phyloP scores from a whole-genome alignment of 2,888 invertebrate species.

The Stomorhina lunata region DNA sequence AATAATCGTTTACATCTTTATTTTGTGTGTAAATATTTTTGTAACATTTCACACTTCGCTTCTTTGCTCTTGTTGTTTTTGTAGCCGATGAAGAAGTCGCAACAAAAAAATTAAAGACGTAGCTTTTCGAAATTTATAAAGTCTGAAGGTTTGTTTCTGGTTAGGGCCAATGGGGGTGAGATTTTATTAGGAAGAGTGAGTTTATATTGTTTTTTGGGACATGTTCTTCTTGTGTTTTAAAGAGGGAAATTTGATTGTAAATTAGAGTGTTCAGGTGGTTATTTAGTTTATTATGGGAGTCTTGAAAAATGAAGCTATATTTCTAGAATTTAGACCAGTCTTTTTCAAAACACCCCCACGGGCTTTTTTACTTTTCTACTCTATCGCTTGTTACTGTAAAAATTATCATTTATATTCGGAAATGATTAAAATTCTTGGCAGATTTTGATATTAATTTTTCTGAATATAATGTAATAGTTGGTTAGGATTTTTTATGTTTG shows the following conservation, averaged over 20 bases:
- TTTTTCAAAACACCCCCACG: too few species aligned
- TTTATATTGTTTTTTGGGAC: not conserved
- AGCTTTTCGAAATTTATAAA: conserved; percentile 45
- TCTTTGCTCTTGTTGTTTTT: conserved; percentile 54
- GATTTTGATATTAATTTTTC: too few species aligned
- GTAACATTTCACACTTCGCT: conserved; percentile 71
- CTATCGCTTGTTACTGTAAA: too few species aligned
- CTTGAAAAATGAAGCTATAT: not conserved
- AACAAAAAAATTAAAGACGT: conserved; percentile 26
- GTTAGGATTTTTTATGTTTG: too few species aligned
- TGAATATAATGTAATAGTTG: too few species aligned
- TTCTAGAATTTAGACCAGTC: not conserved
- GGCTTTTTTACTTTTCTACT: too few species aligned
- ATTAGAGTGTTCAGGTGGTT: not conserved
- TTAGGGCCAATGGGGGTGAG: not conserved
- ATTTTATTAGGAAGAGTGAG: conserved; percentile 1
- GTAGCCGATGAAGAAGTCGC: not conserved
- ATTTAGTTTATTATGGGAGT: not conserved
- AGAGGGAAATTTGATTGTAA: not conserved
- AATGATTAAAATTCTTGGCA: too few species aligned
- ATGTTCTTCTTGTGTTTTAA: not conserved
- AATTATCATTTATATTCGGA: too few species aligned
- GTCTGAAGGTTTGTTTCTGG: not conserved
- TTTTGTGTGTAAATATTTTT: conserved; percentile 76
- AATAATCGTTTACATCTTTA: conserved; percentile 69